Evolutionary conservation across 2,113 vertebrate species (phyloP).

Genomic region (Porphyrio hochstetteri): DNA sequence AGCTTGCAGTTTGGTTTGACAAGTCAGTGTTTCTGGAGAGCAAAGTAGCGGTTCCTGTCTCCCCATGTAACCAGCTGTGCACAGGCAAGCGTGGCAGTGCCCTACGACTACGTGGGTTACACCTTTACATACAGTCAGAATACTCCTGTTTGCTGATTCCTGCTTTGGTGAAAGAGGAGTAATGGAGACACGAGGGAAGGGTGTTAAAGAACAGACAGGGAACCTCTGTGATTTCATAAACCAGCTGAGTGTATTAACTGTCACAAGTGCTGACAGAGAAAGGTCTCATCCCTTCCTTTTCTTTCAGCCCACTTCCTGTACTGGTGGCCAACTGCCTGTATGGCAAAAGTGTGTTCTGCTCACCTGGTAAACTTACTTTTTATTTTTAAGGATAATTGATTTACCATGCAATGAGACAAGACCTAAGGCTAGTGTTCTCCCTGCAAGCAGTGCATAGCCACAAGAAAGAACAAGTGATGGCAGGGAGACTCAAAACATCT

Average conservation of each 20-base stretch:
- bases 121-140: background rate
- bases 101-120: background rate
- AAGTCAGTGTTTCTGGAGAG: background rate
- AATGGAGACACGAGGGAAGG: background rate
- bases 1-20: background rate
- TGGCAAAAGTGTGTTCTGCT: background rate
- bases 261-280: background rate
- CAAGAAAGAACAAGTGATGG: background rate
- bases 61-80: background rate
- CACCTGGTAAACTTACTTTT: background rate
- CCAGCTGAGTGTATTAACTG: background rate
- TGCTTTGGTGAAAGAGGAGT: background rate
- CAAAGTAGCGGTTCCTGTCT: background rate
- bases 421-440: background rate
- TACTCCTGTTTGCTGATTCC: background rate
- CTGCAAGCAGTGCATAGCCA: background rate
- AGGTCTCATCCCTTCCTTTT: background rate
- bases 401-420: background rate
- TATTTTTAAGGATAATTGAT: background rate
- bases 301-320: background rate
- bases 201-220: accelerated
- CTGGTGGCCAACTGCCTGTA: background rate
- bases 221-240: background rate
- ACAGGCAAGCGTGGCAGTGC: too few relatives aligned
- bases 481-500: background rate